Conservation (phyloP, 2,113 vertebrate genomes). For the Chaetodon trifascialis region DNA sequence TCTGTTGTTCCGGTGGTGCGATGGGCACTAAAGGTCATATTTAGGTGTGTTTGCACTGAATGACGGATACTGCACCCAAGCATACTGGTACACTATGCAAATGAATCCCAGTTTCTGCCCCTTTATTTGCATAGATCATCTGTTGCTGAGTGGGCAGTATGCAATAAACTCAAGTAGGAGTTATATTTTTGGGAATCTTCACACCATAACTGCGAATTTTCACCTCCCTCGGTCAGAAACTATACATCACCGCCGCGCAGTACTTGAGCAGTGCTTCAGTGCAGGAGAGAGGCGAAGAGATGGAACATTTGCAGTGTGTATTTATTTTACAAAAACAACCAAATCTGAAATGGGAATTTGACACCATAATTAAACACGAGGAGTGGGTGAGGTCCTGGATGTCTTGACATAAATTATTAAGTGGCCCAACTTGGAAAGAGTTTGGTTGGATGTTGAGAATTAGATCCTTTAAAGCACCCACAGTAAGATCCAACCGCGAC, state of each 20-base stretch:
- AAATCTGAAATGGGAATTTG: neutral
- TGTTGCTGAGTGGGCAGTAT: constrained; percentile 53
- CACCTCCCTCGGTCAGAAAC: constrained; percentile 58
- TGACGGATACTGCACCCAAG: neutral
- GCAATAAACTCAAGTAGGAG: constrained; percentile 39
- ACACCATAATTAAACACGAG: no score
- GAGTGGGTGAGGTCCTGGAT: no score
- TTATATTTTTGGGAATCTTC: constrained; percentile 57
- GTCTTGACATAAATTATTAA: no score
- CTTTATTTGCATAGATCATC: constrained; percentile 29
- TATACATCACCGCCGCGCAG: constrained; percentile 33
- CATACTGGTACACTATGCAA: neutral
- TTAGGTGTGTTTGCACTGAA: neutral
- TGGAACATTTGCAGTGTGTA: neutral
- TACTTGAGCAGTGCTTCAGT: neutral
- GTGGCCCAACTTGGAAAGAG: no score
- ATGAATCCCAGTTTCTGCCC: constrained; percentile 6
- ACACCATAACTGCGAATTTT: constrained; percentile 46
- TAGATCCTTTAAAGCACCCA: no score
- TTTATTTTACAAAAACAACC: neutral
- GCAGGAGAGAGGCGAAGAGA: neutral
- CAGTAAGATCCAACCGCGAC: no score
- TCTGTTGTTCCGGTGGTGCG: neutral
- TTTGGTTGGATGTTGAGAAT: no score
- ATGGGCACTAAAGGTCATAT: neutral